phyloP scores from a whole-genome alignment of 1,140 invertebrate species.

The Zaprionus lachaisei region DNA sequence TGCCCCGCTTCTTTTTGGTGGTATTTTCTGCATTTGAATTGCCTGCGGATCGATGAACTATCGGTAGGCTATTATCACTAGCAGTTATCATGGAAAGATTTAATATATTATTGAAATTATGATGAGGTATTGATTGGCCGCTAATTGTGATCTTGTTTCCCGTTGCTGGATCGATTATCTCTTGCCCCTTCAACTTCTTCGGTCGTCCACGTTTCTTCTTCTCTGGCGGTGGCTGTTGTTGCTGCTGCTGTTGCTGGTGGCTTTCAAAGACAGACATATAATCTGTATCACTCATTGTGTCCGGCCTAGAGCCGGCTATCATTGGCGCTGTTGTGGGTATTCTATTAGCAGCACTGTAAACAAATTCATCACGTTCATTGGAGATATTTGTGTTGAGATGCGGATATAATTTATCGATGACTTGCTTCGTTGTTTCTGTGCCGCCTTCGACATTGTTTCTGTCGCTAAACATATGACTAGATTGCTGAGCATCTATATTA shows the following conservation, averaged over 20 bases:
- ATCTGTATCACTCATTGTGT: constrained; percentile 13
- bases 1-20: constrained; percentile 91
- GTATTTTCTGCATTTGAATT: constrained; percentile 84
- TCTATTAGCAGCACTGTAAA: constrained; percentile 15
- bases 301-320: not conserved
- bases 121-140: constrained; percentile 41
- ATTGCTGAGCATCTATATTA: constrained; percentile 31
- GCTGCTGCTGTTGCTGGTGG: constrained; percentile 26
- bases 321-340: not conserved
- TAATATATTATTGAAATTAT: constrained; percentile 74
- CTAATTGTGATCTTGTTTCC: constrained; percentile 44
- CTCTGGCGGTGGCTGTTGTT: constrained; percentile 85
- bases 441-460: constrained; percentile 23
- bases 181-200: constrained; percentile 92
- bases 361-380: constrained; percentile 27
- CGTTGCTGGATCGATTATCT: constrained; percentile 57
- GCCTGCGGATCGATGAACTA: not conserved
- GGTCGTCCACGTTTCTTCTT: constrained; percentile 95
- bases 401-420: constrained; percentile 41
- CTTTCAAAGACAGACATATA: constrained; percentile 57
- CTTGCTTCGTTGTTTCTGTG: constrained; percentile 31
- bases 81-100: constrained; percentile 69
- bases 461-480: constrained; percentile 37
- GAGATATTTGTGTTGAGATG: constrained; percentile 32
- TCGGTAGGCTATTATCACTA: constrained; percentile 1